phyloP scores from a whole-genome alignment of 2,888 invertebrate genomes.

The Pherbina coryleti region DNA sequence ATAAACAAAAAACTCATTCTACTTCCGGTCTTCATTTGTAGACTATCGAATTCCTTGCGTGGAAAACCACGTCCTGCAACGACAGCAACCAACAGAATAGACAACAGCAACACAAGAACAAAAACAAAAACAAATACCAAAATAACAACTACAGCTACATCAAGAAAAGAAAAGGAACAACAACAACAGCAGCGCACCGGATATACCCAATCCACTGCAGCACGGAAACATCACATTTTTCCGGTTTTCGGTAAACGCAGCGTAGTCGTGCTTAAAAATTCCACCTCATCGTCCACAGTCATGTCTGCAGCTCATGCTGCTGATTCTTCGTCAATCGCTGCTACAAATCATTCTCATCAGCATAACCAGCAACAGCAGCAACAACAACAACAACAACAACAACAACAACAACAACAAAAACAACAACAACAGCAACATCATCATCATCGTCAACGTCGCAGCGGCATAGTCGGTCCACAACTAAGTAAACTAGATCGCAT shows the following conservation, averaged over 20 bases:
- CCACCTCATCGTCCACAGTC: neutral
- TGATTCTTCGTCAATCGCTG: neutral
- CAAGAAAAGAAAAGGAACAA: neutral
- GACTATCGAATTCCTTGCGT: constrained; percentile 47
- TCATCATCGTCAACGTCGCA: constrained; percentile 54
- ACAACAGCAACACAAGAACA: constrained; percentile 27
- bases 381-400: too few relatives aligned
- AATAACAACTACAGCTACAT: constrained; percentile 23
- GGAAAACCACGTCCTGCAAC: constrained; percentile 38
- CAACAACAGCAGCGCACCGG: constrained; percentile 28
- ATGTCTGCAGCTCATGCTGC: constrained; percentile 11
- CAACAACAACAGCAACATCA: constrained; percentile 22
- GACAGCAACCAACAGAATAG: constrained; percentile 22
- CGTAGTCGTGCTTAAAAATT: constrained; percentile 43
- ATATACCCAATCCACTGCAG: constrained; percentile 46
- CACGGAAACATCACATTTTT: constrained; percentile 61
- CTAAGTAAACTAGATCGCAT: constrained; percentile 61
- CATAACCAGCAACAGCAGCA: constrained; percentile 13
- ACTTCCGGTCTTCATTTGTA: constrained; percentile 29
- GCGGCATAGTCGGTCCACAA: constrained; percentile 54
- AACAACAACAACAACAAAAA: too few relatives aligned
- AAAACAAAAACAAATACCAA: too few relatives aligned
- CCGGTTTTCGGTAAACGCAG: constrained; percentile 69
- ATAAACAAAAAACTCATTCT: neutral
- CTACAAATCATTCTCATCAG: neutral